These are phyloP conservation scores for Aethina tumida DNA, from an alignment of 1,140 invertebrate genomes.

Conservation along the genomic window DNA sequence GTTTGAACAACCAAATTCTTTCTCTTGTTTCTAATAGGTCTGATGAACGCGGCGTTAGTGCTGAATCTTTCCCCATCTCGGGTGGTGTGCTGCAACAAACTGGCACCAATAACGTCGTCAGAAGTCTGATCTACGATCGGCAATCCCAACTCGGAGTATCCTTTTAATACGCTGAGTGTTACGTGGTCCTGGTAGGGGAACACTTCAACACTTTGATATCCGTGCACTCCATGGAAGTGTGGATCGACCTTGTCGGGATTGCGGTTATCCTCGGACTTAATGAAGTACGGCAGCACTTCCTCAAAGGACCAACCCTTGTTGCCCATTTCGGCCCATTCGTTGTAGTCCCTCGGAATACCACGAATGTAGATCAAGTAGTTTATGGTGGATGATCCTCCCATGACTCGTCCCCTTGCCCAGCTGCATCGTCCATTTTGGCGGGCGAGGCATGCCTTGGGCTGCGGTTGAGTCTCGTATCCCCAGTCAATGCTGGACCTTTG, in stretches of 20 bases:
- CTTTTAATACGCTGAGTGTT: conserved; percentile 42
- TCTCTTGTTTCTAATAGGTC: conserved; percentile 55
- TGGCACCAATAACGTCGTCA: conserved; percentile 45
- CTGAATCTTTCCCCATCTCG: conserved; percentile 55
- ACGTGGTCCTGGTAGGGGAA: conserved; percentile 50
- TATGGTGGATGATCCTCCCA: conserved; percentile 43
- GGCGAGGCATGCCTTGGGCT: conserved; percentile 39
- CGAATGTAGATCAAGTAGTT: conserved; percentile 47
- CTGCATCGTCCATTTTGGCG: conserved; percentile 35
- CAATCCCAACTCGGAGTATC: conserved; percentile 49
- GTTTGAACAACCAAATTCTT: conserved; percentile 61
- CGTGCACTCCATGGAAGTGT: conserved; percentile 45
- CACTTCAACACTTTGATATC: conserved; percentile 50
- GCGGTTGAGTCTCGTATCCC: conserved; percentile 47
- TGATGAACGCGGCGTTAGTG: conserved; percentile 61
- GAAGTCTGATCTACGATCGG: conserved; percentile 45
- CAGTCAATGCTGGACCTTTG: conserved; percentile 47
- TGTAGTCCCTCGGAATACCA: conserved; percentile 42
- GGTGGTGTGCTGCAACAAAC: conserved; percentile 47
- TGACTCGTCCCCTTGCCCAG: conserved; percentile 42
- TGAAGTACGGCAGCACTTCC: conserved; percentile 44
- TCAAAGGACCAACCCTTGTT: conserved; percentile 41
- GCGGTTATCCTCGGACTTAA: conserved; percentile 43
- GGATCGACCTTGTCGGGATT: conserved; percentile 36
- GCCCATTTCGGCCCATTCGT: conserved; percentile 41